phyloP scores from a whole-genome alignment of 1,140 invertebrate species.

The Conus betulinus region DNA sequence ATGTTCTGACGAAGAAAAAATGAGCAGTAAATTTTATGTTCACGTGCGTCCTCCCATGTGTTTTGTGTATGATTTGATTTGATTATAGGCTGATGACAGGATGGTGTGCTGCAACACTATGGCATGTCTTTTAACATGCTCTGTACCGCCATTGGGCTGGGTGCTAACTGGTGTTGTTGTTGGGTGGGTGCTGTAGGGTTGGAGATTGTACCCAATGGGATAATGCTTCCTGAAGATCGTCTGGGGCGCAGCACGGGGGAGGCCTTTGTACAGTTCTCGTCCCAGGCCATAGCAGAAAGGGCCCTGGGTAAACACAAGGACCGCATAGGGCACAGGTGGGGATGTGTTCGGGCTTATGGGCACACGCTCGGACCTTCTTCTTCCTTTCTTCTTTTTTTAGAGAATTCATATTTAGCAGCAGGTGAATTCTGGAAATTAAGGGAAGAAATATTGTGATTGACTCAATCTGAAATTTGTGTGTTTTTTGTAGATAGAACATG shows the following conservation, averaged over 20 bases:
- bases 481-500: too few relatives aligned
- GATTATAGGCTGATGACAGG: neutral
- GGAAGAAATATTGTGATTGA: too few relatives aligned
- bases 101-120: neutral
- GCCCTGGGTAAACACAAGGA: conserved; percentile 98
- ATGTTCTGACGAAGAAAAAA: too few relatives aligned
- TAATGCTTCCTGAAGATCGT: conserved; percentile 95
- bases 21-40: too few relatives aligned
- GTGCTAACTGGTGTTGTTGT: conserved; percentile 67
- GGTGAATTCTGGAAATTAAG: too few relatives aligned
- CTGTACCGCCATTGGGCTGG: conserved; percentile 22
- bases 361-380: neutral
- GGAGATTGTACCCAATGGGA: conserved; percentile 96
- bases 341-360: conserved; percentile 54
- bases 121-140: neutral
- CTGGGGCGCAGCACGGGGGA: conserved; percentile 96
- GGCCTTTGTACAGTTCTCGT: conserved; percentile 97
- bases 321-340: conserved; percentile 99
- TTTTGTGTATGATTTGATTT: too few relatives aligned
- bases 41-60: too few relatives aligned
- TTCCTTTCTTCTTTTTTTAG: neutral
- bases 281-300: conserved; percentile 95
- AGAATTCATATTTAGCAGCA: too few relatives aligned
- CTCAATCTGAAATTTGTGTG: too few relatives aligned
- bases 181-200: conserved; percentile 82